A percentile compares a stretch with the other conserved stretches of the same genome.
phyloP scores from a whole-genome alignment of 2,113 vertebrate species.

The Paradoxurus hermaphroditus region DNA sequence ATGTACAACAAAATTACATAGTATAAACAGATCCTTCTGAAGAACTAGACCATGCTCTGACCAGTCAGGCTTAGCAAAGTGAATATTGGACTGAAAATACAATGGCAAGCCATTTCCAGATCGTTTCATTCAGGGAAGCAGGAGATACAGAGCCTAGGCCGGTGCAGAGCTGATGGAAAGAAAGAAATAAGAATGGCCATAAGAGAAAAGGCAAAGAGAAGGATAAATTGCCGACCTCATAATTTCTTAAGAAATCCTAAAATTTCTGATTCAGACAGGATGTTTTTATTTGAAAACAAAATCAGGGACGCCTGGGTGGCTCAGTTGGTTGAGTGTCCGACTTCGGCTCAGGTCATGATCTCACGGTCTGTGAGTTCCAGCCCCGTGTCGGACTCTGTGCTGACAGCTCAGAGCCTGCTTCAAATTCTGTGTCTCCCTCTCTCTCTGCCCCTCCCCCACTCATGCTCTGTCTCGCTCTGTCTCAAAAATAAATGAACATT shows the following conservation, averaged over 20 bases:
- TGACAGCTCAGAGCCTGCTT: too few relatives aligned
- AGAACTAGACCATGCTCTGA: background rate
- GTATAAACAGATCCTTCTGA: slow-evolving; percentile 24
- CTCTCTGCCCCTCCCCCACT: too few relatives aligned
- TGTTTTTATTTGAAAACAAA: background rate
- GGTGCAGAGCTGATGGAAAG: background rate
- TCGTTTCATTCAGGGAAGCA: background rate
- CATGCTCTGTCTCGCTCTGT: too few relatives aligned
- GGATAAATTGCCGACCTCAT: background rate
- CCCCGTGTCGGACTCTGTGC: too few relatives aligned
- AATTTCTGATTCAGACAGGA: background rate
- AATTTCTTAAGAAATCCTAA: background rate
- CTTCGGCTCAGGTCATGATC: too few relatives aligned
- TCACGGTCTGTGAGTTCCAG: too few relatives aligned
- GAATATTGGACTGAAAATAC: slow-evolving; percentile 45
- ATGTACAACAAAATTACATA: slow-evolving; percentile 26
- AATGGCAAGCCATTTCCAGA: background rate
- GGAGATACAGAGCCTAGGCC: background rate
- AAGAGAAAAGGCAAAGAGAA: background rate
- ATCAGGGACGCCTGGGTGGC: too few relatives aligned
- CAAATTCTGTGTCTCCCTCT: too few relatives aligned
- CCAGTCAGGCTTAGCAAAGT: slow-evolving; percentile 25
- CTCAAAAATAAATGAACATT: too few relatives aligned
- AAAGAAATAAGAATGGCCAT: background rate
- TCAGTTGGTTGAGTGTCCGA: too few relatives aligned